These are phyloP conservation scores for Pectinophora gossypiella DNA, from an alignment of 1,140 invertebrate species.

Conservation along the genomic window DNA sequence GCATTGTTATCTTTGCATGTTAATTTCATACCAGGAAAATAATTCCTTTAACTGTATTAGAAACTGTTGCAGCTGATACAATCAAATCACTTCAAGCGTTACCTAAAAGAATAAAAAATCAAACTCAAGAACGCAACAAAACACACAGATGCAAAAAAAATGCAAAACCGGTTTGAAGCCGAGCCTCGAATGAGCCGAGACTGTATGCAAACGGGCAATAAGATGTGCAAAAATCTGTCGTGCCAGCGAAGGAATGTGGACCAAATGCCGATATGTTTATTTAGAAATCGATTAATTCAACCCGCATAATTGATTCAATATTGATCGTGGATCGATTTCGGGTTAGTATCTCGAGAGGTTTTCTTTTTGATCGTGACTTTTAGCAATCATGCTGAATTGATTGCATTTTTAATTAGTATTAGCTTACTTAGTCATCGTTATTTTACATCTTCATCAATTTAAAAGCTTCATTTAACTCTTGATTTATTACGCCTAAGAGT, in stretches of 20 bases:
- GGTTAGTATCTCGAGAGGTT: neutral
- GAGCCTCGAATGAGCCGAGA: conserved; percentile 44
- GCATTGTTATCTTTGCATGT: too few relatives aligned
- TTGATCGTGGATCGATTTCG: neutral
- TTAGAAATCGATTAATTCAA: conserved; percentile 10
- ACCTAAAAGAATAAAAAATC: conserved; percentile 19
- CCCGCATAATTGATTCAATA: conserved; percentile 5
- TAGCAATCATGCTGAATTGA: too few relatives aligned
- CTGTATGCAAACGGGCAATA: conserved; percentile 52
- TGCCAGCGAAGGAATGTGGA: conserved; percentile 56
- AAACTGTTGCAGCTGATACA: neutral
- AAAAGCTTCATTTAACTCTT: too few relatives aligned
- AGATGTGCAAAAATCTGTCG: conserved; percentile 57
- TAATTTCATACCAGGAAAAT: too few relatives aligned
- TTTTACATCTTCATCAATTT: too few relatives aligned
- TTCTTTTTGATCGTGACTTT: too few relatives aligned
- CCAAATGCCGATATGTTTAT: conserved; percentile 44
- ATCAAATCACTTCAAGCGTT: conserved; percentile 8
- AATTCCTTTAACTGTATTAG: too few relatives aligned
- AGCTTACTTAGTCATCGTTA: too few relatives aligned
- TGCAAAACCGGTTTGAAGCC: conserved; percentile 32
- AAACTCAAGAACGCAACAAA: conserved; percentile 34
- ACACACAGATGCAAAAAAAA: conserved; percentile 36
- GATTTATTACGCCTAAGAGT: too few relatives aligned
- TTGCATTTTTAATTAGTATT: too few relatives aligned